Base-by-base conservation (phyloP, 2,113 vertebrate genomes). In the Archocentrus centrarchus region DNA sequence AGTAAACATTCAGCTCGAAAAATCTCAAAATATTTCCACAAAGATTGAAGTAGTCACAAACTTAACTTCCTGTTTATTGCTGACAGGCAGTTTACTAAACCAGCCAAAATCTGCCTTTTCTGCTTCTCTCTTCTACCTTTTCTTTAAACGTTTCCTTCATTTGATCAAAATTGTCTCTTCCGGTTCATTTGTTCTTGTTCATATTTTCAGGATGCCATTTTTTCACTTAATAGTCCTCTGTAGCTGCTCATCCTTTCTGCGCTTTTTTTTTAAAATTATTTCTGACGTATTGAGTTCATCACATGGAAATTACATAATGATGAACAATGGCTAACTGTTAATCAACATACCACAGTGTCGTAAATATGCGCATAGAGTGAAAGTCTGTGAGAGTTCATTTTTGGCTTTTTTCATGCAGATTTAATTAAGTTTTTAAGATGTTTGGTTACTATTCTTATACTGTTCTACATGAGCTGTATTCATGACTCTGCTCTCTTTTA, bases 281-380 rank as follows among this genome's bases (percentile, higher is more conserved):
- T 84, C 60, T 88, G 90, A 90, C 63, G 6, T 79, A 90, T 85
- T 92, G 84, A 88, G 92, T 88, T 90, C 84, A 93, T 87, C 81
- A 62, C 63, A 88, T 80, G 79, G 60, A 81, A 78, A 86, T 90
- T 86, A 85, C 64, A 76, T 91, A 89, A 91, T 58, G n/a, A 83
- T 39, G 77, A 91, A 90, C 75, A 91, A 75, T 82, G 59, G 50
- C 18, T 39, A 73, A 78, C 80, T 85, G 62, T 85, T 78, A 84
- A 82, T 84, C 79, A 82, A 81, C 80, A 82, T 15, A 13, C 50
- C 70, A 73, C 80, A 44, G 57, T 32, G 85, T 66, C 8, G 4
- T 59, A 62, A 79, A 87, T 30, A 61, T 59, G 84, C 27, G 75
- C 22, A 59, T 63, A 44, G 75, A 58, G 41, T 15, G 0, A 80